phyloP scores from a whole-genome alignment of 1,140 invertebrate genomes.

The Hestina assimilis region DNA sequence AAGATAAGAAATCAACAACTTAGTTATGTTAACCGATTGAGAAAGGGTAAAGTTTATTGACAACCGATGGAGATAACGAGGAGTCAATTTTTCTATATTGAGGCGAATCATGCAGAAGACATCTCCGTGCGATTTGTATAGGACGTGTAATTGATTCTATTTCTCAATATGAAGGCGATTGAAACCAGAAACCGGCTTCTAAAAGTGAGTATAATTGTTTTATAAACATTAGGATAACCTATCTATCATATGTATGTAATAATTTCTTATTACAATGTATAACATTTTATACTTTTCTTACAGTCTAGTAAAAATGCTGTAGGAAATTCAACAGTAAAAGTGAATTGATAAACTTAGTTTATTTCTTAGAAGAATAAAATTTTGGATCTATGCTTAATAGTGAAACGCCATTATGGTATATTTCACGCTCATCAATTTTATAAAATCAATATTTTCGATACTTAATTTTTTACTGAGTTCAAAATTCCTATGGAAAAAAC shows the following conservation, averaged over 20 bases:
- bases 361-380: too few relatives aligned
- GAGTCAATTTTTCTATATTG: slow-evolving; percentile 20
- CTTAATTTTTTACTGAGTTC: too few relatives aligned
- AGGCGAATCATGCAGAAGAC: slow-evolving; percentile 20
- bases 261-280: too few relatives aligned
- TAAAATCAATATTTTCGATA: not conserved
- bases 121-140: slow-evolving; percentile 14
- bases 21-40: slow-evolving; percentile 13
- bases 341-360: too few relatives aligned
- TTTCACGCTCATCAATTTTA: too few relatives aligned
- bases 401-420: too few relatives aligned
- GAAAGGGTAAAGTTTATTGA: slow-evolving; percentile 48
- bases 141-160: slow-evolving; percentile 19
- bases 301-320: too few relatives aligned
- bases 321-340: too few relatives aligned
- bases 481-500: too few relatives aligned
- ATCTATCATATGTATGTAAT: too few relatives aligned
- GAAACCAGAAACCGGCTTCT: slow-evolving; percentile 14
- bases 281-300: not conserved
- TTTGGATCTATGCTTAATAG: too few relatives aligned
- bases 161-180: slow-evolving; percentile 30
- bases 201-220: slow-evolving; percentile 17
- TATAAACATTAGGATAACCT: too few relatives aligned
- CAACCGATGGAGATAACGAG: slow-evolving; percentile 41
- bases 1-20: slow-evolving; percentile 18